Evolutionary conservation across 2,113 vertebrate genomes (phyloP).

Genomic region (Archocentrus centrarchus): DNA sequence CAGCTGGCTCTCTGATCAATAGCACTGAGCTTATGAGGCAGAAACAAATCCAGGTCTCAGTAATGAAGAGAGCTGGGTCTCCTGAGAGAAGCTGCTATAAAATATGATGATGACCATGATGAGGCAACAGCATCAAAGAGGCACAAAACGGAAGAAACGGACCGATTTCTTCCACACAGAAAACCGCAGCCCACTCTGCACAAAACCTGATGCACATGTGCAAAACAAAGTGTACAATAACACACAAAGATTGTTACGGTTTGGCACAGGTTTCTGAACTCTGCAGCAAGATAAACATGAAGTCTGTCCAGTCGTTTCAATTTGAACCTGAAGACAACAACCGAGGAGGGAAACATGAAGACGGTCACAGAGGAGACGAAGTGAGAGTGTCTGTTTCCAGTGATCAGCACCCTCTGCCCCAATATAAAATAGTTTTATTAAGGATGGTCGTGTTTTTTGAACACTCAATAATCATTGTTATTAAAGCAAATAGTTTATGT

Average conservation of each 20-base stretch:
- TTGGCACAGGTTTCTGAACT: background rate
- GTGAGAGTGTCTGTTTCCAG: background rate
- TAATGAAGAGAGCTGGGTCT: conserved; percentile 45
- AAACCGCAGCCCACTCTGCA: background rate
- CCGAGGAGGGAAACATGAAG: background rate
- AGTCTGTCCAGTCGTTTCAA: background rate
- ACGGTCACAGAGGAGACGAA: background rate
- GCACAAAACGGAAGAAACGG: background rate
- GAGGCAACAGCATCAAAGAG: background rate
- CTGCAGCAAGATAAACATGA: background rate
- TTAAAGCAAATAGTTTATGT: fast-evolving
- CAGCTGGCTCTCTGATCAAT: conserved; percentile 23
- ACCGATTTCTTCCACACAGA: background rate
- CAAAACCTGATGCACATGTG: background rate
- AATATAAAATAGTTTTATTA: background rate
- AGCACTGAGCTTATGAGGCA: background rate
- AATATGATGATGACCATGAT: conserved; percentile 42
- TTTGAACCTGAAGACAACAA: background rate
- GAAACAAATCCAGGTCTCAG: conserved; percentile 43
- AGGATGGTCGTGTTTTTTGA: background rate
- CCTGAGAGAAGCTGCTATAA: conserved; percentile 32
- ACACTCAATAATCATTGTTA: background rate
- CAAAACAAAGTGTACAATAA: background rate
- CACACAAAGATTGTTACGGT: background rate
- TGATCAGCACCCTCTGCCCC: background rate